Evolutionary conservation across 2,113 vertebrate genomes (phyloP).

Genomic region (Glaucomys volans): DNA sequence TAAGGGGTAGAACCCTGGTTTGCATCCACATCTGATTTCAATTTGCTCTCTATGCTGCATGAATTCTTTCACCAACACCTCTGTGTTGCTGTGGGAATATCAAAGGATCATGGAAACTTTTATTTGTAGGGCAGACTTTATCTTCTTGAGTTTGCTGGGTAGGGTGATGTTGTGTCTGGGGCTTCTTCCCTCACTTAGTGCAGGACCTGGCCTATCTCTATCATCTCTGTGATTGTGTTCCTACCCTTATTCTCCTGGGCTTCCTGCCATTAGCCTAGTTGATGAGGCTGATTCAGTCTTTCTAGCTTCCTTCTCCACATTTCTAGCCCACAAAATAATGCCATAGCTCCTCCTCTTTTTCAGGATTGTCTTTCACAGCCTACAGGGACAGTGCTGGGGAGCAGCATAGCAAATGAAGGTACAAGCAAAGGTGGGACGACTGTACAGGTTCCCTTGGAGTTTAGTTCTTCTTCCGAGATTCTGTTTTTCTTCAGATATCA

Average conservation of each 20-base stretch:
- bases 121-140: background rate
- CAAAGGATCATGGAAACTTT: background rate
- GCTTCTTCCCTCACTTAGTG: background rate
- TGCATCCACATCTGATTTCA: background rate
- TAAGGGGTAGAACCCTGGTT: background rate
- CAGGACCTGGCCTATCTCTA: background rate
- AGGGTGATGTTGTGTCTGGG: background rate
- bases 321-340: conserved; percentile 18
- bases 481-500: background rate
- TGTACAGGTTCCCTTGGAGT: background rate
- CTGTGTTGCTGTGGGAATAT: background rate
- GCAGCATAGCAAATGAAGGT: background rate
- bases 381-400: background rate
- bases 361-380: background rate
- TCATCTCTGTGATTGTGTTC: background rate
- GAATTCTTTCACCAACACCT: background rate
- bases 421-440: background rate
- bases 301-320: background rate
- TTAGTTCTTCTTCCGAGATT: background rate
- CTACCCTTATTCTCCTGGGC: background rate
- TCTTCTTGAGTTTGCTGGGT: background rate
- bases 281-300: background rate
- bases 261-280: conserved; percentile 1
- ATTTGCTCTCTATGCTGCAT: background rate
- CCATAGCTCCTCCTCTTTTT: background rate